Conservation (phyloP, 2,113 vertebrate genomes). For the Tragelaphus strepsiceros region DNA sequence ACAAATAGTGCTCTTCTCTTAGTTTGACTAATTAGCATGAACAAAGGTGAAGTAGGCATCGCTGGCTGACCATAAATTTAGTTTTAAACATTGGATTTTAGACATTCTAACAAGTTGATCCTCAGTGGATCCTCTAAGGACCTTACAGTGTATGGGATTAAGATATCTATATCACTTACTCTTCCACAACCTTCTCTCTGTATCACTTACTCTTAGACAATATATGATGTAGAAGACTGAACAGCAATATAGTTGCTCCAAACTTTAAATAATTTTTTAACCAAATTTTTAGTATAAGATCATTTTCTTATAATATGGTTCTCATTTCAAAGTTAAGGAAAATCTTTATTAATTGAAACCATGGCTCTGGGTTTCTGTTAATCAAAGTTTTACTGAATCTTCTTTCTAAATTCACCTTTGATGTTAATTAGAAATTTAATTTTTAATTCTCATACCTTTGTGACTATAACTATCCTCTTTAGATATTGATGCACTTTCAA, state of each 20-base stretch:
- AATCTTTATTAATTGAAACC: constrained; percentile 42
- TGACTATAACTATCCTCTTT: constrained; percentile 53
- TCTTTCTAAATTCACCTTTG: constrained; percentile 55
- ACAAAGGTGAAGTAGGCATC: neutral
- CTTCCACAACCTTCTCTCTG: neutral
- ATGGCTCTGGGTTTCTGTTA: constrained; percentile 35
- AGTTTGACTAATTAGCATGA: neutral
- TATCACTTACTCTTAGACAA: neutral
- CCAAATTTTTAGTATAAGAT: neutral
- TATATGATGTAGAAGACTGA: neutral
- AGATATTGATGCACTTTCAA: constrained; percentile 65
- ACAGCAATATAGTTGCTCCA: neutral
- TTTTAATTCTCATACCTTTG: constrained; percentile 69
- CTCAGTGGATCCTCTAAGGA: neutral
- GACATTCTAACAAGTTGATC: neutral
- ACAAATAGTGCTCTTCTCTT: neutral
- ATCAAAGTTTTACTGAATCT: constrained; percentile 46
- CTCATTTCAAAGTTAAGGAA: constrained; percentile 38
- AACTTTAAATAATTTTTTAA: constrained; percentile 29
- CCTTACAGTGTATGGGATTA: neutral
- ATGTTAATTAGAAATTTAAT: constrained; percentile 74
- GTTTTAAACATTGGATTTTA: neutral
- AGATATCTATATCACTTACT: neutral
- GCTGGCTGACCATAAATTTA: neutral
- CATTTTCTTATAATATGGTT: neutral